These are phyloP conservation scores for Xestia ashworthii DNA, from an alignment of 2,888 invertebrate genomes.

Conservation along the genomic window DNA sequence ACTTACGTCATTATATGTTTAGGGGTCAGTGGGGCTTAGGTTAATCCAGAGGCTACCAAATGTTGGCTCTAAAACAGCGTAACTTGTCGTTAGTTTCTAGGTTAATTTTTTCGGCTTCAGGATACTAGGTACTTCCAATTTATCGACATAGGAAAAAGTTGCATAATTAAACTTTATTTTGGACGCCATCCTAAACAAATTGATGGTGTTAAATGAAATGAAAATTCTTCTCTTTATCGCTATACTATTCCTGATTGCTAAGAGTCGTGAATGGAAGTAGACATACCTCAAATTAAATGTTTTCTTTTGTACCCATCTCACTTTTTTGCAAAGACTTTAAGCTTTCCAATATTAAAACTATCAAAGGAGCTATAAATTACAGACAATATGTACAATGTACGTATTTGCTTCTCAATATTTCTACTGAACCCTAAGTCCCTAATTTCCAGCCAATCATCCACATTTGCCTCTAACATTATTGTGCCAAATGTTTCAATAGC, in stretches of 20 bases:
- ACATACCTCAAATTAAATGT: neutral
- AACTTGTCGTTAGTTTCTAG: neutral
- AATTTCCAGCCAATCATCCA: neutral
- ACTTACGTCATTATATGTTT: constrained; percentile 50
- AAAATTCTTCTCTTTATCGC: neutral
- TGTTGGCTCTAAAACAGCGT: neutral
- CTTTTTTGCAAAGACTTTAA: neutral
- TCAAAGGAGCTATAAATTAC: neutral
- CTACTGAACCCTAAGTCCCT: constrained; percentile 43
- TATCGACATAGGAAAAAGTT: neutral
- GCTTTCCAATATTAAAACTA: neutral
- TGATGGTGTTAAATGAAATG: neutral
- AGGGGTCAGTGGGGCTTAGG: constrained; percentile 34
- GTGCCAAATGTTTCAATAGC: constrained; percentile 67
- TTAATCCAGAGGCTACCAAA: neutral
- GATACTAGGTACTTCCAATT: neutral
- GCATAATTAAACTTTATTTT: neutral
- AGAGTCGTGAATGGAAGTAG: neutral
- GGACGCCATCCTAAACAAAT: neutral
- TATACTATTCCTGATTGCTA: neutral
- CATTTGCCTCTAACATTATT: constrained; percentile 53
- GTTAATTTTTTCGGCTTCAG: neutral
- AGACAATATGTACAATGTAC: neutral
- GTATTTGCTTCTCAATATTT: neutral
- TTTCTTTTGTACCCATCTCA: neutral